Evolutionary conservation across 2,113 vertebrate genomes (phyloP).

Genomic region (Ammodytes marinus): DNA sequence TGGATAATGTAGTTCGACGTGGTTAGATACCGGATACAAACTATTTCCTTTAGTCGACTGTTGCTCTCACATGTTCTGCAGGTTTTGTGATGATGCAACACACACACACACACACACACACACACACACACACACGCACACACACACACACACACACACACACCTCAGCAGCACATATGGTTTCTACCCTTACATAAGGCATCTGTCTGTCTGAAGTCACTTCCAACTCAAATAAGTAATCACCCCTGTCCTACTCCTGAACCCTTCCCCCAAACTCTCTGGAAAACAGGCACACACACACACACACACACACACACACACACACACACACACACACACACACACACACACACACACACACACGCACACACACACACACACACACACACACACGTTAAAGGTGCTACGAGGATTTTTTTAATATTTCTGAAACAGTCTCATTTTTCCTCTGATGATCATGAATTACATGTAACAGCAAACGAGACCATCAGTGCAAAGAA

Average conservation of each 20-base stretch:
- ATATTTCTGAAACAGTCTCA: too few species aligned
- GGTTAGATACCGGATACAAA: slow-evolving; percentile 22
- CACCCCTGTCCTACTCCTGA: slow-evolving; percentile 32
- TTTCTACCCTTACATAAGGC: slow-evolving; percentile 71
- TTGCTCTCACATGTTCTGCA: slow-evolving; percentile 48
- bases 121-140: too few species aligned
- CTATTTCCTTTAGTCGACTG: background rate
- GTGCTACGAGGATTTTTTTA: too few species aligned
- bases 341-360: background rate
- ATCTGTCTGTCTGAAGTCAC: slow-evolving; percentile 80
- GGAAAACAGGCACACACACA: slow-evolving; percentile 12
- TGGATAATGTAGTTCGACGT: background rate
- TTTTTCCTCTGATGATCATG: too few species aligned
- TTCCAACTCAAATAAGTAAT: slow-evolving; percentile 89
- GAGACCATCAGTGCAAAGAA: too few species aligned
- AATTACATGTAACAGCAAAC: too few species aligned
- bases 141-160: too few species aligned
- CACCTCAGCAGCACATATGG: slow-evolving; percentile 74
- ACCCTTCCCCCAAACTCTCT: slow-evolving; percentile 44
- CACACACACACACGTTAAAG: too few species aligned
- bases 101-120: slow-evolving; percentile 52
- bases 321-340: background rate
- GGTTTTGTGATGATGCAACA: slow-evolving; percentile 67
- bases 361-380: too few species aligned
- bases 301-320: background rate